These are phyloP conservation scores for Pristionchus maxplancki DNA, from an alignment of 2,888 invertebrate species.

Conservation along the genomic window DNA sequence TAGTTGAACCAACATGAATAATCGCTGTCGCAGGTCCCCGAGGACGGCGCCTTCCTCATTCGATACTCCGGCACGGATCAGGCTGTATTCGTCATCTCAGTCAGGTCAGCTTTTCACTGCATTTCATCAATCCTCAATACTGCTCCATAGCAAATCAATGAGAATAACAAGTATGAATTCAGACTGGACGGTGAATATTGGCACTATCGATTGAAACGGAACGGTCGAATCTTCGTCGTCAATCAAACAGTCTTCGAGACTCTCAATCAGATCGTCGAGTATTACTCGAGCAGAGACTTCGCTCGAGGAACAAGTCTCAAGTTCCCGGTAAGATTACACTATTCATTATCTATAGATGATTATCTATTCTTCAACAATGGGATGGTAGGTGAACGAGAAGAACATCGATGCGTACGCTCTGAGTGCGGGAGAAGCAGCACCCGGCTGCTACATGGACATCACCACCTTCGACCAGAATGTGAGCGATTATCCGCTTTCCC, in stretches of 20 bases:
- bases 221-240: conserved; percentile 77
- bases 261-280: conserved; percentile 92
- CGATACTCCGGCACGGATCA: conserved; percentile 91
- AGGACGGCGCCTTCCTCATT: conserved; percentile 95
- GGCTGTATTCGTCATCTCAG: conserved; percentile 93
- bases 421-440: conserved; percentile 61
- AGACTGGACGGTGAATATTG: conserved; percentile 95
- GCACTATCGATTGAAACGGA: conserved; percentile 92
- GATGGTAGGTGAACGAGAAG: conserved; percentile 70
- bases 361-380: neutral
- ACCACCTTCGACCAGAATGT: conserved; percentile 60
- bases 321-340: conserved; percentile 76
- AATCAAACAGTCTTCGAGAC: conserved; percentile 92
- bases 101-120: conserved; percentile 82
- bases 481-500: neutral
- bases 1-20: neutral
- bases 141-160: too few species aligned
- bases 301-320: conserved; percentile 92
- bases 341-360: too few species aligned
- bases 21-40: conserved; percentile 80
- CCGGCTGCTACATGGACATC: conserved; percentile 76
- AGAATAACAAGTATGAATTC: neutral
- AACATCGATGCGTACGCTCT: conserved; percentile 67
- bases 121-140: neutral
- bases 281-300: conserved; percentile 91